Percentiles rank a stretch among this genome's conserved stretches.
Conservation (phyloP, 2,888 invertebrate species). For the Sinohyriopsis cumingii region DNA sequence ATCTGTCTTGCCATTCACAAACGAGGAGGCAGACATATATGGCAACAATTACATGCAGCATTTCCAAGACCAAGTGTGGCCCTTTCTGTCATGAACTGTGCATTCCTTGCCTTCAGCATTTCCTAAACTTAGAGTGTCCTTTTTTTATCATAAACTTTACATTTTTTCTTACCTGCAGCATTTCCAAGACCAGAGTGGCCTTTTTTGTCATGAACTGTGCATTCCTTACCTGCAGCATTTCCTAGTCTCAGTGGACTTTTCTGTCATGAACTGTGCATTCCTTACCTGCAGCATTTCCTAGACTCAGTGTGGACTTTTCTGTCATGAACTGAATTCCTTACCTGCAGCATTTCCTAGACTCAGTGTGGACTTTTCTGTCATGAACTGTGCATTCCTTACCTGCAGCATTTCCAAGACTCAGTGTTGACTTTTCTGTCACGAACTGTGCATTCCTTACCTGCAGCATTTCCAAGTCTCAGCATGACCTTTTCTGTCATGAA, state of each 20-base stretch:
- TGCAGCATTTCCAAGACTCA: too few species aligned
- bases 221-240: conserved; percentile 76
- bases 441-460: conserved; percentile 36
- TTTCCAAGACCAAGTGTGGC: conserved; percentile 19
- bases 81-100: conserved; percentile 83
- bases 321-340: conserved; percentile 19
- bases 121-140: too few species aligned
- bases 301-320: too few species aligned
- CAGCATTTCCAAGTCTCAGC: conserved; percentile 37
- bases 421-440: too few species aligned
- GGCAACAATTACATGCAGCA: too few species aligned
- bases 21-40: too few species aligned
- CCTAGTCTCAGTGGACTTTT: conserved; percentile 69
- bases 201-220: conserved; percentile 84
- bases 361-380: conserved; percentile 77
- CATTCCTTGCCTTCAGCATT: conserved; percentile 47
- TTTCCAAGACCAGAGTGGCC: conserved; percentile 42
- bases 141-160: too few species aligned
- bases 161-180: conserved; percentile 40
- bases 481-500: conserved; percentile 80
- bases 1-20: too few species aligned
- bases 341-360: conserved; percentile 46
- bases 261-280: conserved; percentile 86
- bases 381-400: conserved; percentile 76
- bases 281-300: too few species aligned